Evolutionary conservation across 2,888 invertebrate species (phyloP).

Genomic region (Chymomyza caudatula): DNA sequence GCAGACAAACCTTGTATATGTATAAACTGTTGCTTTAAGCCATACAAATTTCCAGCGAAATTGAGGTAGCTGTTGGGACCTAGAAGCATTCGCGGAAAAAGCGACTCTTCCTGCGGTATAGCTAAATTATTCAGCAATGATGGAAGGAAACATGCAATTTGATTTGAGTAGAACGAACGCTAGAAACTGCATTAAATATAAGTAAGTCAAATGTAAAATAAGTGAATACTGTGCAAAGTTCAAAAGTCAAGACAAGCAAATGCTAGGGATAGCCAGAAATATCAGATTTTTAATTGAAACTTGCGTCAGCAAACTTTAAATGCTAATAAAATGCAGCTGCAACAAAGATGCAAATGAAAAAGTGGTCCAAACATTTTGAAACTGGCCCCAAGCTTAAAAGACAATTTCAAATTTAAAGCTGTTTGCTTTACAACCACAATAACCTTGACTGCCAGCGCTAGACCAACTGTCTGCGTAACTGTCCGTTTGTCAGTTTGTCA

Average conservation of each 20-base stretch:
- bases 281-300: slow-evolving; percentile 45
- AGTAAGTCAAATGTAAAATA: slow-evolving; percentile 6
- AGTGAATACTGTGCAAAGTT: not conserved
- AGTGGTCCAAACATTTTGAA: slow-evolving; percentile 5
- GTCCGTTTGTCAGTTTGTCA: not conserved
- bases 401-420: not conserved
- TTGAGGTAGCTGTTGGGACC: not conserved
- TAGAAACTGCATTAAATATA: slow-evolving; percentile 23
- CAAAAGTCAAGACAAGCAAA: slow-evolving; percentile 13
- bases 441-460: not conserved
- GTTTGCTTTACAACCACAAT: not conserved
- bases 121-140: slow-evolving; percentile 42
- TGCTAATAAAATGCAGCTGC: slow-evolving; percentile 49
- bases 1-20: not conserved
- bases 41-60: not conserved
- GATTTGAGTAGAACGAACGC: not conserved
- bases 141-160: not conserved
- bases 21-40: not conserved
- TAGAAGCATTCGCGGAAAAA: too few relatives aligned
- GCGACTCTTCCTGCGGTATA: not conserved
- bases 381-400: not conserved
- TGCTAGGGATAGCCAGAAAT: not conserved
- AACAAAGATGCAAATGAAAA: slow-evolving; percentile 40
- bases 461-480: slow-evolving; percentile 7
- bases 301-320: not conserved